Percentiles rank a stretch among this genome's conserved stretches.
phyloP scores from a whole-genome alignment of 2,888 invertebrate genomes.

The Lydus trimaculatus region DNA sequence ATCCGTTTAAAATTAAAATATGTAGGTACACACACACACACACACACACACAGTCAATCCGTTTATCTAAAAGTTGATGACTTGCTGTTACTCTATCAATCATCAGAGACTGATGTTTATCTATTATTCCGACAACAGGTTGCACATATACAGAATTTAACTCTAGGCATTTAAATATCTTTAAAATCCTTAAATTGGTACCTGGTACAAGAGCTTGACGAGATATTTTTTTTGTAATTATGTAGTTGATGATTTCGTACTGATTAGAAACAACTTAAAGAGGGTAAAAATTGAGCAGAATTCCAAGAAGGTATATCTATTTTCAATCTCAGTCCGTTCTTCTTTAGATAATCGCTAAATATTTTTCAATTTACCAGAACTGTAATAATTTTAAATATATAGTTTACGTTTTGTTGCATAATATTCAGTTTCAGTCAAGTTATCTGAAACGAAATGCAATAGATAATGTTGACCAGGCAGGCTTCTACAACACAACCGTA shows the following conservation, averaged over 20 bases:
- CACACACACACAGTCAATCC: not conserved
- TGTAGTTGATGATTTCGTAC: not conserved
- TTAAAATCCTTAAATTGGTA: constrained; percentile 1
- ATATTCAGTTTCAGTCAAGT: not conserved
- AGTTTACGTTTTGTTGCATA: not conserved
- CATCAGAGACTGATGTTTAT: constrained; percentile 11
- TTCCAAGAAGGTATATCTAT: not conserved
- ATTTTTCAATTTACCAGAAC: constrained; percentile 4
- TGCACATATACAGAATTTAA: constrained; percentile 1
- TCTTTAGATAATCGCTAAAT: not conserved
- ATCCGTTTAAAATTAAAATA: constrained; percentile 7
- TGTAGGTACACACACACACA: not conserved
- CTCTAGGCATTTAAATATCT: constrained; percentile 4
- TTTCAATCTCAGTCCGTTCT: not conserved
- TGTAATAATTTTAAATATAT: not conserved
- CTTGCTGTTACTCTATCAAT: constrained; percentile 11
- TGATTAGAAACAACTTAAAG: not conserved
- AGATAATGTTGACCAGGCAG: not conserved
- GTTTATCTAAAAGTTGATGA: constrained; percentile 6
- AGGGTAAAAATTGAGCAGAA: not conserved
- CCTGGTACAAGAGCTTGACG: constrained; percentile 4
- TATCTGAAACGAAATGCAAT: constrained; percentile 1
- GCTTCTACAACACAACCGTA: not conserved
- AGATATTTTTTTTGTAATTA: not conserved
- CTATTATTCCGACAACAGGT: constrained; percentile 9